A percentile compares a stretch with the other conserved stretches of the same genome.
phyloP scores from a whole-genome alignment of 2,113 vertebrate genomes.

The Cyprinodon brontotheroides region DNA sequence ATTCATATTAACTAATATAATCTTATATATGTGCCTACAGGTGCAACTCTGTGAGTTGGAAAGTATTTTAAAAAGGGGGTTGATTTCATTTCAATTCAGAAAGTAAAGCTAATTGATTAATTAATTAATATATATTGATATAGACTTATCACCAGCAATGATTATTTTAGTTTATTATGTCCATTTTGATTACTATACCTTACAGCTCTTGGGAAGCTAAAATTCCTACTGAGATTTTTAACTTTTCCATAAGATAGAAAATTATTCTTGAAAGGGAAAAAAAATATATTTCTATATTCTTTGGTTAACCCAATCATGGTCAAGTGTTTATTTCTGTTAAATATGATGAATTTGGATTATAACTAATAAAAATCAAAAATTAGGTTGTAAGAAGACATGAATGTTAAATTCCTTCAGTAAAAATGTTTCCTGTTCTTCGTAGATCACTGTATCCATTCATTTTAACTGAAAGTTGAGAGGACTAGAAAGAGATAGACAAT shows the following conservation, averaged over 20 bases:
- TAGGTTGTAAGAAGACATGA: neutral
- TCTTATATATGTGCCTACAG: neutral
- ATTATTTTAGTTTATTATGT: neutral
- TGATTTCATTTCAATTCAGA: neutral
- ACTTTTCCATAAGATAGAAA: no score
- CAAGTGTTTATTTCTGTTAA: neutral
- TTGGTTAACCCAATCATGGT: no score
- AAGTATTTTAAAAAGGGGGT: neutral
- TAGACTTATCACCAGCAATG: neutral
- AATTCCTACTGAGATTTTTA: no score
- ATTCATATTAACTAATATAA: neutral
- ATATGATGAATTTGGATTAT: neutral
- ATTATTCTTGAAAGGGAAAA: no score
- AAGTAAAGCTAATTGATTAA: neutral
- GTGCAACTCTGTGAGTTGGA: neutral
- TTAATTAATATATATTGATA: neutral
- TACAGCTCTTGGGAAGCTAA: no score
- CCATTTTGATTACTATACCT: no score
- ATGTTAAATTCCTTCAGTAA: neutral
- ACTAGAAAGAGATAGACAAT: neutral
- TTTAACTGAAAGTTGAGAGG: neutral
- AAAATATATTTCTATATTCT: no score
- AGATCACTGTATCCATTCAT: neutral
- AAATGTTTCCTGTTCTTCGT: neutral
- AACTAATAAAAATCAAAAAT: neutral